phyloP scores from a whole-genome alignment of 2,797 vertebrate genomes.

The Chiroxiphia lanceolata region DNA sequence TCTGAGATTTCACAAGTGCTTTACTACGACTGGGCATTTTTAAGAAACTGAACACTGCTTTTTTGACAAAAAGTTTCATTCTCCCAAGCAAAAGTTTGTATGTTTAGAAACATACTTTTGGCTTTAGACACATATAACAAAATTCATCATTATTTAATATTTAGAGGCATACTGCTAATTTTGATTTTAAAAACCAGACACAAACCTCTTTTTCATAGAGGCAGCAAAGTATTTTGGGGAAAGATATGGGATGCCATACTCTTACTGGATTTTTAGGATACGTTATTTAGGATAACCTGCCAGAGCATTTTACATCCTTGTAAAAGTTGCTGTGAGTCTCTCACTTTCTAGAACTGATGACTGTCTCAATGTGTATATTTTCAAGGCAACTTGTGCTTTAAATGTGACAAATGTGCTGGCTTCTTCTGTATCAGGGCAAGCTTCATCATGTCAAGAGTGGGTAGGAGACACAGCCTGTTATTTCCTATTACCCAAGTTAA shows the following conservation, averaged over 20 bases:
- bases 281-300: background rate
- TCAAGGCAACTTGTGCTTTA: background rate
- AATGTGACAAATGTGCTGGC: background rate
- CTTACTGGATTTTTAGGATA: background rate
- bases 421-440: background rate
- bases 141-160: background rate
- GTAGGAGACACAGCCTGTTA: background rate
- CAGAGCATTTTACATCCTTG: background rate
- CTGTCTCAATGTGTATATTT: background rate
- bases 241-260: background rate
- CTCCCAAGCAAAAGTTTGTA: background rate
- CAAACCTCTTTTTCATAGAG: background rate
- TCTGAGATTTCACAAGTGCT: background rate
- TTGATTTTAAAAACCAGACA: background rate
- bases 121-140: background rate
- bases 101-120: background rate
- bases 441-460: background rate
- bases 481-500: background rate
- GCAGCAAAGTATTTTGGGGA: background rate
- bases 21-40: background rate
- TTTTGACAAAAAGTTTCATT: background rate
- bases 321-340: background rate
- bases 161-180: background rate
- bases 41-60: background rate
- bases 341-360: background rate